Percentiles rank a stretch among this genome's conserved stretches.
These are phyloP conservation scores for Physeter macrocephalus DNA, from an alignment of 2,113 vertebrate species.

Conservation along the genomic window DNA sequence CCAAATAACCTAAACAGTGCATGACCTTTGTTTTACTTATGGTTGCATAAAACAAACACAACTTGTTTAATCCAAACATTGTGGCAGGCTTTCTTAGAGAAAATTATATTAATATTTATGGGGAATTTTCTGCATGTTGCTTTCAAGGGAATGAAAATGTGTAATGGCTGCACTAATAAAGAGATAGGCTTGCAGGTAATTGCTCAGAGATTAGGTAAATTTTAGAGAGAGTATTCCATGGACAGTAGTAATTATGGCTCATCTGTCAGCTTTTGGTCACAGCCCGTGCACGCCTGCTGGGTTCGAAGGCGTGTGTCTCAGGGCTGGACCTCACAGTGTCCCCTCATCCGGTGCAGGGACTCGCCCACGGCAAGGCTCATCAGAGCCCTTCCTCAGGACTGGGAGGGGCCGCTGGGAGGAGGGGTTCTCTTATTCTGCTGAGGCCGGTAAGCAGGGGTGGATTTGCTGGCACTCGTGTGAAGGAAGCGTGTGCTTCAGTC, in stretches of 20 bases:
- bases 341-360: too few relatives aligned
- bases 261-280: not conserved
- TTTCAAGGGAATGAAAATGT: not conserved
- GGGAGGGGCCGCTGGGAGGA: accelerated
- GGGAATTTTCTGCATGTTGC: not conserved
- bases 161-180: not conserved
- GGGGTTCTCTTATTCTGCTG: too few relatives aligned
- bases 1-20: not conserved
- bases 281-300: not conserved
- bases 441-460: not conserved
- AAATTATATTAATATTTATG: not conserved
- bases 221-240: not conserved
- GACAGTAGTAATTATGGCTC: accelerated
- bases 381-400: too few relatives aligned
- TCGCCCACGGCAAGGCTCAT: accelerated
- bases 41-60: not conserved
- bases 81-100: not conserved
- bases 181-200: not conserved
- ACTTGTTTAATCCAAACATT: not conserved
- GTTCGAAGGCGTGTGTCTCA: not conserved
- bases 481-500: not conserved
- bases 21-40: accelerated
- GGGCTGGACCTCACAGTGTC: not conserved
- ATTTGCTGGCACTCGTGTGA: not conserved
- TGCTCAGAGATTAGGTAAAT: not conserved